phyloP scores from a whole-genome alignment of 2,113 vertebrate genomes.

The Eublepharis macularius region DNA sequence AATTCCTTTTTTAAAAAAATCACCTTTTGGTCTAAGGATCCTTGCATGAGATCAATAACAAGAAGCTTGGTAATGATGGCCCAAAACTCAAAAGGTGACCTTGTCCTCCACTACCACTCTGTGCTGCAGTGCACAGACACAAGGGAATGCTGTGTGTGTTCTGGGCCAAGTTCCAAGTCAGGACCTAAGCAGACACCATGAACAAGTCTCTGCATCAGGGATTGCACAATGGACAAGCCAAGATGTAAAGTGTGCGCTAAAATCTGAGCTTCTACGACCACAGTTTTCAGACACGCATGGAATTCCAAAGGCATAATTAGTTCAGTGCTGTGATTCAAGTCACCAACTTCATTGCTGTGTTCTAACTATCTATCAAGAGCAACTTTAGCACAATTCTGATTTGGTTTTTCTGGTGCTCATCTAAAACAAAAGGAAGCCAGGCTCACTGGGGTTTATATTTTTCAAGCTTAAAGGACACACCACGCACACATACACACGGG shows the following conservation, averaged over 20 bases:
- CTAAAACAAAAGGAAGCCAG: neutral
- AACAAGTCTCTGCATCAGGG: neutral
- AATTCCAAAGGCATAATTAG: neutral
- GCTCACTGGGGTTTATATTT: neutral
- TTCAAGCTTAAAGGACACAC: neutral
- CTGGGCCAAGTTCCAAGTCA: neutral
- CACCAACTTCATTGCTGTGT: neutral
- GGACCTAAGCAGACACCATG: neutral
- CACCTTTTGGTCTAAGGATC: too few relatives aligned
- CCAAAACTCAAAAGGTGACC: neutral
- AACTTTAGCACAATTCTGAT: neutral
- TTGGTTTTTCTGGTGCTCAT: too few relatives aligned
- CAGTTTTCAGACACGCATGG: neutral
- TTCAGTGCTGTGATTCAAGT: neutral
- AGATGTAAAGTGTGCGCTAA: neutral
- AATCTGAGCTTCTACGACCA: neutral
- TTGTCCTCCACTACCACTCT: neutral
- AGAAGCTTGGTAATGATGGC: too few relatives aligned
- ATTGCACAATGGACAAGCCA: neutral
- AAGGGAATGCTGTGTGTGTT: neutral
- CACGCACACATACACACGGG: constrained; percentile 52
- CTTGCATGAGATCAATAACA: too few relatives aligned
- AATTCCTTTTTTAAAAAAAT: too few relatives aligned
- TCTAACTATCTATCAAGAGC: neutral
- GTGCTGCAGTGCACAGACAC: neutral